Conservation (phyloP, 2,113 vertebrate species). For the Sinocyclocheilus maitianheensis region DNA sequence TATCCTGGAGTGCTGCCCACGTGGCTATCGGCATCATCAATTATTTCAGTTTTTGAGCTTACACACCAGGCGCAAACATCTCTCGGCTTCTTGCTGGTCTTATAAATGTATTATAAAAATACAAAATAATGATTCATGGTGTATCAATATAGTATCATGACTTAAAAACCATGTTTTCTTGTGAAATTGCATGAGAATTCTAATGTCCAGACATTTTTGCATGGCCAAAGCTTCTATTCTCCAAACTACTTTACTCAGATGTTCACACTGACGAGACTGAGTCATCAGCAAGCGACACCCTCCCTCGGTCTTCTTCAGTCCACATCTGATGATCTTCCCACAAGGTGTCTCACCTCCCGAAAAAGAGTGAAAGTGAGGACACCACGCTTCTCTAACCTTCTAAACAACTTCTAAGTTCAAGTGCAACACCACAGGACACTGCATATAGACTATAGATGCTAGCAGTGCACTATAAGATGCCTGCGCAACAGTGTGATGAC, state of each 20-base stretch:
- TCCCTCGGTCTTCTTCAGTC: background rate
- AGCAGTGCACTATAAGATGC: conserved; percentile 60
- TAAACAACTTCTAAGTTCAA: background rate
- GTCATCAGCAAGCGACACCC: conserved; percentile 23
- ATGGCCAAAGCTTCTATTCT: background rate
- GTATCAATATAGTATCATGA: background rate
- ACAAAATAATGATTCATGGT: background rate
- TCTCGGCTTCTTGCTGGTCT: no score
- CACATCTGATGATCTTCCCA: conserved; percentile 14
- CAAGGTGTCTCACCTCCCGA: conserved; percentile 28
- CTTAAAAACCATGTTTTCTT: no score
- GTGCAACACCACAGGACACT: conserved; percentile 57
- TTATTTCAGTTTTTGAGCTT: no score
- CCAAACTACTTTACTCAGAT: conserved; percentile 17
- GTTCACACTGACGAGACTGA: conserved; percentile 5
- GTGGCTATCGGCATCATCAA: no score
- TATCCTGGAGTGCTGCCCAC: no score
- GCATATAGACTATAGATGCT: conserved; percentile 58
- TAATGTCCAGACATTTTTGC: background rate
- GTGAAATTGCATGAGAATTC: background rate
- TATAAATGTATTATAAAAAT: background rate
- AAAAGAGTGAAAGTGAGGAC: conserved; percentile 15
- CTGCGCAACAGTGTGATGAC: conserved; percentile 69
- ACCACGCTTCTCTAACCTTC: background rate
- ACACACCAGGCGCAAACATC: no score